Conservation (phyloP, 2,797 vertebrate species). For the Benthosema pterotum region DNA sequence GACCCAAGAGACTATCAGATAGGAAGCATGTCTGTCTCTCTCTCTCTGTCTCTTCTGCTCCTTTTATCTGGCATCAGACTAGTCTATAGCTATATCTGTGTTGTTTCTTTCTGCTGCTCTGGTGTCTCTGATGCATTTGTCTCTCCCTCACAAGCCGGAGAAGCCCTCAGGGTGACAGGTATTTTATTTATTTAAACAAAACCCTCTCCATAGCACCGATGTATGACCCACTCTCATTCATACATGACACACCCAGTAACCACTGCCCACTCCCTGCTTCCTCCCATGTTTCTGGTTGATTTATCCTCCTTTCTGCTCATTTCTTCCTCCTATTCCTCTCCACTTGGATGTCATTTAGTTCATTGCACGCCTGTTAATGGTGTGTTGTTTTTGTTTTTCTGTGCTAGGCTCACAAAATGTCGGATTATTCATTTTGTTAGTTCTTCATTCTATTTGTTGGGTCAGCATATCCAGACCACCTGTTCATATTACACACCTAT, state of each 20-base stretch:
- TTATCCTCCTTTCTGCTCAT: conserved; percentile 52
- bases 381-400: conserved; percentile 46
- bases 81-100: conserved; percentile 49
- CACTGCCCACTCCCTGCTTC: conserved; percentile 27
- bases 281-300: conserved; percentile 67
- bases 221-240: conserved; percentile 75
- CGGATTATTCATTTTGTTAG: conserved; percentile 25
- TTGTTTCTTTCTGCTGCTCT: conserved; percentile 69
- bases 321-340: conserved; percentile 38
- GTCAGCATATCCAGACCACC: conserved; percentile 36
- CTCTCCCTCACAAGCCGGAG: conserved; percentile 96
- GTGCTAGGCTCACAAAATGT: conserved; percentile 30
- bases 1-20: conserved; percentile 4
- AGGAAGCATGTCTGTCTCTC: neutral
- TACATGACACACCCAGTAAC: conserved; percentile 76
- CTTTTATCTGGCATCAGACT: conserved; percentile 38
- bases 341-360: conserved; percentile 56
- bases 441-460: conserved; percentile 21
- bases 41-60: conserved; percentile 30
- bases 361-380: conserved; percentile 21
- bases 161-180: conserved; percentile 99
- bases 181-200: conserved; percentile 81
- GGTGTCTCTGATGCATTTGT: conserved; percentile 82
- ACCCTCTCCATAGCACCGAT: conserved; percentile 79
- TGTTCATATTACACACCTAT: conserved; percentile 1